Base-by-base conservation (phyloP, 2,888 invertebrate species). In the Apotomis betuletana region DNA sequence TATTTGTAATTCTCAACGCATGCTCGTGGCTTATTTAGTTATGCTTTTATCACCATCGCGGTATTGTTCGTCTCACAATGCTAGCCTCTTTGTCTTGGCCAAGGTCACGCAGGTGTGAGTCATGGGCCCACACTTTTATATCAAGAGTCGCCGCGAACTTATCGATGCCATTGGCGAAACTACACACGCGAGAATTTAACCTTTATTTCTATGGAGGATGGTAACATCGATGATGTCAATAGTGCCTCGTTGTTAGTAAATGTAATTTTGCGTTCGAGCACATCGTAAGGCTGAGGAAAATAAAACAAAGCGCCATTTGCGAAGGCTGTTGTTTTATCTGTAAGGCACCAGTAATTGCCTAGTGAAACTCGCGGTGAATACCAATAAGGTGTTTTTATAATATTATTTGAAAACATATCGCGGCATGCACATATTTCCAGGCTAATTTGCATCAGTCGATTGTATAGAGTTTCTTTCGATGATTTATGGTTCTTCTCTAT, bases 81-180 rank as follows among this genome's bases (percentile, higher is more conserved):
- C 80, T 75, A 77, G 79, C 84, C 77, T 88, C 91, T 91, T 91
- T 92, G 91, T 92, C 88, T 91, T 82, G 85, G 87, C 84, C 92
- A 92, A 92, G 92, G 92, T 86, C 85, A 77, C 57, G 63, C 61
- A 75, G 70, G 71, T 74, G 74, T 87, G 86, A 86, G 75, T 87
- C 86, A 86, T 74, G 64, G 54, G 36, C 62, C 68, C 67, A 65
- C 70, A 71, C 73, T 74, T 71, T 72, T 68, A 72, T 68, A 72
- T 68, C 72, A 72, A 68, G 62, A 68, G 58, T 58, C 58, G 44
- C 27, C 27, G 59, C 72, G 67, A 58, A 63, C 63, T 63, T 63
- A 68, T 51, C 5, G 38, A 46, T 58, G 27, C 9, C 36, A 54
- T n/a, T 38, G 12, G 5, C 58, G n/a, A 54, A 27, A 27, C 12